Base-by-base conservation (phyloP, 2,113 vertebrate species). In the Peromyscus polionotus region DNA sequence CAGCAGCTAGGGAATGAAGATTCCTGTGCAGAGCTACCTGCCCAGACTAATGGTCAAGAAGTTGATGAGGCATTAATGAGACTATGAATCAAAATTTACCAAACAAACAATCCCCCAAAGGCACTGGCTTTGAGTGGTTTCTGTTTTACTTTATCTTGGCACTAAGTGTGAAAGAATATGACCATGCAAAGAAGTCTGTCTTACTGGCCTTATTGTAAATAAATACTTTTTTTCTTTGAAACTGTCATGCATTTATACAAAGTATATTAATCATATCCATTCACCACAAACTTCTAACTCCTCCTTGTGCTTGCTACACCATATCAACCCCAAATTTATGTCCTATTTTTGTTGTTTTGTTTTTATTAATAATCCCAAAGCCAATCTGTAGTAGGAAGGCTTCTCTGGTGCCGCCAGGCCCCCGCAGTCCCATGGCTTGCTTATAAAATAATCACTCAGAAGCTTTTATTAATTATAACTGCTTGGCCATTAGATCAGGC, bases 61-160 rank as follows among this genome's bases (percentile, higher is more conserved):
- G 90, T 57, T 79, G 80, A 76, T 86, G 87, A 98, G 59, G 39
- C 7, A 19, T 95, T 96, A 97, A 96, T 95, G 93, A 95, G 84
- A 89, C 45, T 86, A 97, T 97, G 96, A 96, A 98, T 98, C 95
- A 95, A 96, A 96, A 97, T 95, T 93, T 93, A 79, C 94, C 80
- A 96, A 97, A 96, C 92, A 96, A 96, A 96, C 76, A 92, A 68
- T 95, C 22, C 42, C 54, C 77, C 79, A 80, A 96, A 42, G 91
- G 70, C 83, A 91, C 81, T 91, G 65, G 79, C 90, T 95, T 88
- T 81, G 79, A 57, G 31, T 88, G 97, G 93, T 96, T 97, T 97
- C 83, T 87, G 9, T 90, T 85, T 96, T 59, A 93, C 48, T 92
- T 89, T 95, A 89, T 75, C 86, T 93, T 91, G 73, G 59, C 93